A percentile compares a stretch with the other conserved stretches of the same genome.
These are phyloP conservation scores for Sarcophaga variegata DNA, from an alignment of 2,888 invertebrate genomes.

Conservation along the genomic window DNA sequence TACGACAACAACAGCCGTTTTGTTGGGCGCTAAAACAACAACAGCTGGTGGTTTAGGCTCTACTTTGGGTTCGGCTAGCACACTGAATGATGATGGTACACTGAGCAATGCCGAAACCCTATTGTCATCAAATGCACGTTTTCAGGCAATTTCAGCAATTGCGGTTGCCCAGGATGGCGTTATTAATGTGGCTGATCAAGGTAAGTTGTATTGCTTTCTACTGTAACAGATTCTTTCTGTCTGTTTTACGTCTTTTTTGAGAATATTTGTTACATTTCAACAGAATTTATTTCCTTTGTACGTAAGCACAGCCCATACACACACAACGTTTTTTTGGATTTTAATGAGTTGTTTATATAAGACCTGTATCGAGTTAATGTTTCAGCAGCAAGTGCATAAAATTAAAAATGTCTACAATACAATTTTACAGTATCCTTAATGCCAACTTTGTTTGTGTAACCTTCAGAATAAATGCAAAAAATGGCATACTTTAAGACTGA, in stretches of 20 bases:
- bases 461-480: too few relatives aligned
- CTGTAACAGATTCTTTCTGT: background rate
- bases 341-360: too few relatives aligned
- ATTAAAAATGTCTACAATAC: too few relatives aligned
- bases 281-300: background rate
- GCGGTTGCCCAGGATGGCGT: constrained; percentile 98
- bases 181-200: constrained; percentile 97
- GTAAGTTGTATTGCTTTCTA: constrained; percentile 76
- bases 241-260: background rate
- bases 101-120: constrained; percentile 91
- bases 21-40: constrained; percentile 80
- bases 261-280: background rate
- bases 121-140: constrained; percentile 94
- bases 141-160: constrained; percentile 93
- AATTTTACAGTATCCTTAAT: too few relatives aligned
- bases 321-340: too few relatives aligned
- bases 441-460: too few relatives aligned
- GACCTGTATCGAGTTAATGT: too few relatives aligned
- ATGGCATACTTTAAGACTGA: too few relatives aligned
- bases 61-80: constrained; percentile 73
- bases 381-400: too few relatives aligned
- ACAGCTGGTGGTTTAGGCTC: constrained; percentile 73
- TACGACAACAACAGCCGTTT: constrained; percentile 80
- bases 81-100: constrained; percentile 80
- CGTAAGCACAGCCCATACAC: background rate